These are phyloP conservation scores for Alligator mississippiensis DNA, from an alignment of 2,113 vertebrate species.

Conservation along the genomic window DNA sequence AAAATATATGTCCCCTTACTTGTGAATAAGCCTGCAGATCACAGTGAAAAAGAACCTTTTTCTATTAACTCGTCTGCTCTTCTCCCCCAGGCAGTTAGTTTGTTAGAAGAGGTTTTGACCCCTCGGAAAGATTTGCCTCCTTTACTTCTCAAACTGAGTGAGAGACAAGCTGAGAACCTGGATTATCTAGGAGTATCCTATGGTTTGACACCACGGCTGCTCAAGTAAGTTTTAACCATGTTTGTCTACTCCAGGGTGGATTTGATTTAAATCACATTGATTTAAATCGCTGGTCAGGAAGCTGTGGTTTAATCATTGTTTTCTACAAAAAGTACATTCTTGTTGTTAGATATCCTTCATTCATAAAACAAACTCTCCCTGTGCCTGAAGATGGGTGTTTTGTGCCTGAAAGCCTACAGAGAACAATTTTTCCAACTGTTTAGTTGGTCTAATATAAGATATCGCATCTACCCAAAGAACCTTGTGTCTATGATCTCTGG, in stretches of 20 bases:
- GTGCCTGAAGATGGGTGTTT: too few relatives aligned
- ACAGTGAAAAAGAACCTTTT: background rate
- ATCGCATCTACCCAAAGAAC: too few relatives aligned
- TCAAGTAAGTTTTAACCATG: constrained; percentile 82
- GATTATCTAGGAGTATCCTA: constrained; percentile 97
- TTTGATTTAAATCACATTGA: too few relatives aligned
- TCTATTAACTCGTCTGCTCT: background rate
- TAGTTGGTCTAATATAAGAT: too few relatives aligned
- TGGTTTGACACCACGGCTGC: constrained; percentile 90
- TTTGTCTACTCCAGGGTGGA: background rate
- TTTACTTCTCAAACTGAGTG: constrained; percentile 92
- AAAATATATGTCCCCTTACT: background rate
- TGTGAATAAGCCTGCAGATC: background rate
- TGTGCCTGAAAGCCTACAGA: too few relatives aligned
- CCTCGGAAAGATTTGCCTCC: constrained; percentile 94
- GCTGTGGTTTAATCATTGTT: too few relatives aligned
- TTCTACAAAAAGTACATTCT: too few relatives aligned
- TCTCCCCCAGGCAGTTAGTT: constrained; percentile 86
- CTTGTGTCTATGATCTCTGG: too few relatives aligned
- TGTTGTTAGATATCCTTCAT: too few relatives aligned
- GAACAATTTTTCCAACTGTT: too few relatives aligned
- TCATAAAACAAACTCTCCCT: too few relatives aligned
- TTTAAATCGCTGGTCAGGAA: too few relatives aligned
- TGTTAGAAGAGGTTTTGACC: constrained; percentile 91
- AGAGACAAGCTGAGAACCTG: constrained; percentile 90